Evolutionary conservation across 2,888 invertebrate genomes (phyloP), one percentile per base, ranked within the genome.

Genomic region (Orthosia incerta): DNA sequence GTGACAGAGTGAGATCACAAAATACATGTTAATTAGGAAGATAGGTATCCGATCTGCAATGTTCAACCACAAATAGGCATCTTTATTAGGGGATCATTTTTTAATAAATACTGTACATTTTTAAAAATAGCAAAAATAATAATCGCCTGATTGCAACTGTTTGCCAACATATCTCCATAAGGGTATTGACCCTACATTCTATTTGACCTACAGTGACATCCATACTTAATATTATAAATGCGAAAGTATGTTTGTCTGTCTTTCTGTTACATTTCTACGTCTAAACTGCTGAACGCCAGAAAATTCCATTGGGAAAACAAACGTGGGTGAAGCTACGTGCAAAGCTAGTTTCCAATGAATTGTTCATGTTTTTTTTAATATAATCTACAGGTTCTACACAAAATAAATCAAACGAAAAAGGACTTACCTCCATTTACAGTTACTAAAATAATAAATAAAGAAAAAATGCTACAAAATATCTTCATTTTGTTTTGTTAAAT

Each of bases 381-480:
- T 3, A 23, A 48, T 23, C 1, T 45, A 26, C 7, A 12, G 3
- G 4, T 46, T 16, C 5, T 9, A 39, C 15, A 51, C 1, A 51
- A 57, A 39, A 51, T 0, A 12, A 20, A 26, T 3, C 4, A 12
- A 31, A 13, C 20, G 3, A n/a, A 56, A 31, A 53, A 51, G 48
- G 48, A 70, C 85, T 78, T 67, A 86, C 86, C 86, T 18, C 76
- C 75, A 62, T 75, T 80, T 0, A 78, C 82, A 31, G 71, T n/a
- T 2, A 71, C 82, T 18, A 82, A 65, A 50, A 76, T 68, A 59
- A 71, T 9, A 74, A 82, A 76, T 18, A 82, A 66, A 11, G 50
- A 45, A 48, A 83, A 75, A 63, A 80, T 31, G n/a, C 57, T 74
- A 12, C 23, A 62, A 53, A 71, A 4, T 16, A 80, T 51, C 26